A percentile compares a stretch with the other conserved stretches of the same genome.
Conservation (phyloP, 2,797 vertebrate species). For the Emys orbicularis region DNA sequence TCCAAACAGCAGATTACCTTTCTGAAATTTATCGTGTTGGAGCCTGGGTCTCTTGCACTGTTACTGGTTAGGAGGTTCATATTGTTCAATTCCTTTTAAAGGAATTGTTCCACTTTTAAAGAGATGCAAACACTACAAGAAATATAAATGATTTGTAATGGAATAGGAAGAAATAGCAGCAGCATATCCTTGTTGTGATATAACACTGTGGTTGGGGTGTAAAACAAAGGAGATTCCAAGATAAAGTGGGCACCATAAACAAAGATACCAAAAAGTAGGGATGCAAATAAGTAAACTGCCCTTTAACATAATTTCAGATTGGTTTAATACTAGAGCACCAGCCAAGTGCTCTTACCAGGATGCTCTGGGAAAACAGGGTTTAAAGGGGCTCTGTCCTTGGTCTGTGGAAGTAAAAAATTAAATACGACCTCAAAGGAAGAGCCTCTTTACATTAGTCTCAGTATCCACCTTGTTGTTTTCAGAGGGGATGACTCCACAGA, state of each 20-base stretch:
- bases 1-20: background rate
- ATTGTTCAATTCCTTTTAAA: background rate
- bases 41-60: background rate
- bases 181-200: background rate
- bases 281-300: background rate
- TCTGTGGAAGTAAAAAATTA: background rate
- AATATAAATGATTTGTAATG: background rate
- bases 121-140: background rate
- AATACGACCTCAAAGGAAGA: slow-evolving; percentile 41
- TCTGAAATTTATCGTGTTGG: background rate
- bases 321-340: background rate
- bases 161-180: background rate
- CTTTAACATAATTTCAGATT: background rate
- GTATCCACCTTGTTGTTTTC: slow-evolving; percentile 45
- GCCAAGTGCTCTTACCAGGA: background rate
- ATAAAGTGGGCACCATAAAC: accelerated
- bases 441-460: background rate
- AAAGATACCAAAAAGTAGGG: background rate
- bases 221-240: background rate
- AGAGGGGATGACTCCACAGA: slow-evolving; percentile 62
- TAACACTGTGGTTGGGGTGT: background rate
- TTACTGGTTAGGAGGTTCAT: accelerated
- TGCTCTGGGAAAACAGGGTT: background rate
- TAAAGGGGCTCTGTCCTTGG: slow-evolving; percentile 35
- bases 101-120: background rate